Percentiles rank a stretch among this genome's conserved stretches.
These are phyloP conservation scores for Carlito syrichta DNA, from an alignment of 2,113 vertebrate species.

Conservation along the genomic window DNA sequence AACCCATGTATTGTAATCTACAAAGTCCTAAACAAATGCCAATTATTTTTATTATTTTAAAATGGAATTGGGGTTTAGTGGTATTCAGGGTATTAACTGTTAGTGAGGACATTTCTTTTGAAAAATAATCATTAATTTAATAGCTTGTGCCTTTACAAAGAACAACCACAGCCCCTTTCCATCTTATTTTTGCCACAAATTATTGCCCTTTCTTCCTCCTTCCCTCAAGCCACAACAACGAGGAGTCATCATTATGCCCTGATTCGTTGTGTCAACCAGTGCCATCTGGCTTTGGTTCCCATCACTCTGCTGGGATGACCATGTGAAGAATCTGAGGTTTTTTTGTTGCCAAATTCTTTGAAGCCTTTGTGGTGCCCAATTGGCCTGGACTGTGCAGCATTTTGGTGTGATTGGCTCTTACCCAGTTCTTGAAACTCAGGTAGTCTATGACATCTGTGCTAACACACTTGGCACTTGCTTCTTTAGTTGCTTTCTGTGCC, in stretches of 20 bases:
- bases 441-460: neutral
- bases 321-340: neutral
- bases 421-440: neutral
- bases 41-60: constrained; percentile 44
- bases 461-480: neutral
- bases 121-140: neutral
- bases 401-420: neutral
- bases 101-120: neutral
- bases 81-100: neutral
- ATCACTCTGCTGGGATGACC: neutral
- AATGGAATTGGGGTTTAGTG: neutral
- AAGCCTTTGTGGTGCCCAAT: neutral
- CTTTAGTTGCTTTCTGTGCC: neutral
- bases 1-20: neutral
- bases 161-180: neutral
- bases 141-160: neutral
- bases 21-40: neutral
- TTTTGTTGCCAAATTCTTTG: neutral
- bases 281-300: neutral
- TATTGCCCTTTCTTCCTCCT: neutral
- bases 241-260: neutral
- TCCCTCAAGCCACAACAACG: neutral
- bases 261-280: neutral
- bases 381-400: neutral
- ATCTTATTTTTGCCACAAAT: neutral